A percentile compares a stretch with the other conserved stretches of the same genome.
phyloP scores from a whole-genome alignment of 2,113 vertebrate genomes.

The Arvicanthis niloticus region DNA sequence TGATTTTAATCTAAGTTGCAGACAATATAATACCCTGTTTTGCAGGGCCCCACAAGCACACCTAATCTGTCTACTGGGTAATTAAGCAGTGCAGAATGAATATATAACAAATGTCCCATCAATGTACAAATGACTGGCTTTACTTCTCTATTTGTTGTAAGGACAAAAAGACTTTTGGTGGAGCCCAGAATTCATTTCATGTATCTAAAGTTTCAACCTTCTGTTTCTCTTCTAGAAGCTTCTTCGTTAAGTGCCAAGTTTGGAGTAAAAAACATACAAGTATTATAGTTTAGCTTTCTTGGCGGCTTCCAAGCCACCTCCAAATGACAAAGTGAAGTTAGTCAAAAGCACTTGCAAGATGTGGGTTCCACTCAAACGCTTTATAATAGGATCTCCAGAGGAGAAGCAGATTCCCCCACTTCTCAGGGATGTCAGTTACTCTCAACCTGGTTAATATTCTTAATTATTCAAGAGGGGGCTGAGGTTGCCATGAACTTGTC shows the following conservation, averaged over 20 bases:
- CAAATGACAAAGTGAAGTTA: conserved; percentile 25
- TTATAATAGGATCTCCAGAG: not conserved
- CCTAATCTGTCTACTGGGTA: conserved; percentile 45
- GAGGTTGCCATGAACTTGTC: conserved; percentile 33
- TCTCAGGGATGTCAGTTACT: not conserved
- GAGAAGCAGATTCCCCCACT: not conserved
- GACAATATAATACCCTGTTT: conserved; percentile 35
- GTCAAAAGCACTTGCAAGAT: conserved; percentile 4
- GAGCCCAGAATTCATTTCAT: conserved; percentile 32
- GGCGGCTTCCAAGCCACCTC: conserved; percentile 29
- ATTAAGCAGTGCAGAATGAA: conserved; percentile 39
- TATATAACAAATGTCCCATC: conserved; percentile 15
- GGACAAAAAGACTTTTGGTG: not conserved
- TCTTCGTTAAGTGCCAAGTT: not conserved
- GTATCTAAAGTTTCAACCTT: not conserved
- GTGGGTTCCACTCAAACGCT: not conserved
- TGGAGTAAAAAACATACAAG: not conserved
- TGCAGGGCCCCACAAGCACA: not conserved
- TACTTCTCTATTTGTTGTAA: conserved; percentile 10
- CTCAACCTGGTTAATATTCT: conserved; percentile 35
- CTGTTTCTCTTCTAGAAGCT: not conserved
- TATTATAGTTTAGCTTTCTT: not conserved
- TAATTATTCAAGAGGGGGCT: conserved; percentile 7
- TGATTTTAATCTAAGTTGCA: conserved; percentile 60
- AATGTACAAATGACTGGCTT: conserved; percentile 32